A percentile compares a stretch with the other conserved stretches of the same genome.
Evolutionary conservation across 2,797 vertebrate species (phyloP).

Genomic region (Dromococcyx pavoninus): DNA sequence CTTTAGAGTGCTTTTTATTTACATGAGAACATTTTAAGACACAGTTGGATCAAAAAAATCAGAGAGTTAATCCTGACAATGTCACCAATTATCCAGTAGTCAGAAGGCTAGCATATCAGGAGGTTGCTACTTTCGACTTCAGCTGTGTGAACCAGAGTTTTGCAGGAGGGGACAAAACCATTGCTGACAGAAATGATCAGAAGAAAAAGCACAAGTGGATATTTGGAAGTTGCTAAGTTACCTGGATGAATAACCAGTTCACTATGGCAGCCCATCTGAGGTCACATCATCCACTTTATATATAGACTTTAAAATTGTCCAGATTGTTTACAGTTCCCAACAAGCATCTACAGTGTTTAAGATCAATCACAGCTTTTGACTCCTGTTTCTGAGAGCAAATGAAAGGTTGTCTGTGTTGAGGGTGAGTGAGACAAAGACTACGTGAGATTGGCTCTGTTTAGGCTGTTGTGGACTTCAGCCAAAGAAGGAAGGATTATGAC

Average conservation of each 20-base stretch:
- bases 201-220: neutral
- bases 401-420: neutral
- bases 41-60: neutral
- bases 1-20: neutral
- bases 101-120: neutral
- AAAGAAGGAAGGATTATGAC: conserved; percentile 35
- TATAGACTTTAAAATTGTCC: neutral
- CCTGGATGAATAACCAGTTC: neutral
- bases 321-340: neutral
- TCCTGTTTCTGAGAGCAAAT: conserved; percentile 21
- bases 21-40: neutral
- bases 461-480: neutral
- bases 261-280: neutral
- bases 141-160: neutral
- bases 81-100: neutral
- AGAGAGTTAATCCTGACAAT: neutral
- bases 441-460: neutral
- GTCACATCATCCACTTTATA: neutral
- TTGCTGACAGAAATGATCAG: neutral
- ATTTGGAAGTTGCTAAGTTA: neutral
- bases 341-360: neutral
- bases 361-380: neutral
- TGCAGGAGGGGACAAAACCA: neutral
- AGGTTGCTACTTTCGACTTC: neutral
- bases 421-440: neutral